Evolutionary conservation across 2,797 vertebrate species (phyloP).

Genomic region (Tauraco hartlaubi): DNA sequence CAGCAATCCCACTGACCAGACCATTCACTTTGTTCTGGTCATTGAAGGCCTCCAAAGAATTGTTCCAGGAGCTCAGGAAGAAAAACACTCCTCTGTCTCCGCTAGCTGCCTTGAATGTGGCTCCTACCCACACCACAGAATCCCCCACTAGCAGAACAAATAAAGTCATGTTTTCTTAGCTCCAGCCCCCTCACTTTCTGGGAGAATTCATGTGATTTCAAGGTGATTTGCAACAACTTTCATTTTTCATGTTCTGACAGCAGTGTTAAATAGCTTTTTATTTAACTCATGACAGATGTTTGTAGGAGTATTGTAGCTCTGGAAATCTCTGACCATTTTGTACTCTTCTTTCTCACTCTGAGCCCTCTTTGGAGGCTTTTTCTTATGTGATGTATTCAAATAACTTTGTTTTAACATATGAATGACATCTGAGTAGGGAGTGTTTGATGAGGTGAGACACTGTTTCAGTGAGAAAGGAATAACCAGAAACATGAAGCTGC

Average conservation of each 20-base stretch:
- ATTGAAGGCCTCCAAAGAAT: neutral
- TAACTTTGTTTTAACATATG: neutral
- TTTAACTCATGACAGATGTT: neutral
- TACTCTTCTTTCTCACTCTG: neutral
- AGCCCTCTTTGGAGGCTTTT: neutral
- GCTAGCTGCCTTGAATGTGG: neutral
- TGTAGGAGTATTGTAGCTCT: neutral
- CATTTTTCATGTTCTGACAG: neutral
- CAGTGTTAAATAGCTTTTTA: neutral
- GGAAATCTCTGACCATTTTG: neutral
- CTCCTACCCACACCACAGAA: neutral
- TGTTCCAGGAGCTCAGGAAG: neutral
- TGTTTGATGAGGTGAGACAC: neutral
- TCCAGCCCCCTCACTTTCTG: neutral
- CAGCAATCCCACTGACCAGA: neutral
- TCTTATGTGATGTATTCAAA: neutral
- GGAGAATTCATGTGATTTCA: neutral
- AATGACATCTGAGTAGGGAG: neutral
- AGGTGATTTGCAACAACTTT: neutral
- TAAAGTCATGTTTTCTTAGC: neutral
- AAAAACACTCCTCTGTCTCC: neutral
- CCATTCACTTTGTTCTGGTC: neutral
- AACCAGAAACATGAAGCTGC: neutral
- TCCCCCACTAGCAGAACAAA: neutral
- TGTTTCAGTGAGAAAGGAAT: neutral